Evolutionary conservation across 2,797 vertebrate species (phyloP).

Genomic region (Sebastes steindachneri): DNA sequence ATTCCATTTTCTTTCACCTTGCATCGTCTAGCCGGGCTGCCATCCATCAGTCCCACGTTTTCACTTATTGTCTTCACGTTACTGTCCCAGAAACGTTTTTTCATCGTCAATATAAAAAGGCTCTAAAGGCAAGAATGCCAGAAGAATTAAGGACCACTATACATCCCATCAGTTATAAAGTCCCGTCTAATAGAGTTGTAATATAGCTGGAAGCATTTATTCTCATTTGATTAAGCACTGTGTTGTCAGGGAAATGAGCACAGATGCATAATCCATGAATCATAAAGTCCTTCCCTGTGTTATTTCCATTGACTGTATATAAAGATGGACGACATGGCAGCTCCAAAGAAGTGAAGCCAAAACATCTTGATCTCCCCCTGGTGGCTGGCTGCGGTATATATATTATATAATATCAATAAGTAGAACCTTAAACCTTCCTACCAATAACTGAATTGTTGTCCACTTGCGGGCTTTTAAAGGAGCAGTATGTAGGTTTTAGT

Average conservation of each 20-base stretch:
- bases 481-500: no score
- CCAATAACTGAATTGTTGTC: no score
- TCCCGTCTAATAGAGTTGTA: constrained; percentile 18
- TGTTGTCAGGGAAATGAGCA: constrained; percentile 7
- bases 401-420: no score
- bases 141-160: constrained; percentile 1
- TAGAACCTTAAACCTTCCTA: accelerated
- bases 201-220: constrained; percentile 18
- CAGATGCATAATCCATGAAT: neutral
- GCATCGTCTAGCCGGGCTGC: constrained; percentile 22
- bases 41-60: constrained; percentile 35
- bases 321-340: no score
- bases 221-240: constrained; percentile 31
- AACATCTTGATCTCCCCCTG: no score
- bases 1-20: constrained; percentile 67
- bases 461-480: no score
- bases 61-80: constrained; percentile 28
- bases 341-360: no score
- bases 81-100: constrained; percentile 13
- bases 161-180: constrained; percentile 18
- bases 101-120: constrained; percentile 11
- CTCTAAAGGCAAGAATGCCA: neutral
- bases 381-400: no score
- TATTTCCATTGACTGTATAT: neutral
- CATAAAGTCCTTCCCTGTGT: neutral